Evolutionary conservation across 1,140 invertebrate genomes (phyloP).

Genomic region (Anadara kagoshimensis): DNA sequence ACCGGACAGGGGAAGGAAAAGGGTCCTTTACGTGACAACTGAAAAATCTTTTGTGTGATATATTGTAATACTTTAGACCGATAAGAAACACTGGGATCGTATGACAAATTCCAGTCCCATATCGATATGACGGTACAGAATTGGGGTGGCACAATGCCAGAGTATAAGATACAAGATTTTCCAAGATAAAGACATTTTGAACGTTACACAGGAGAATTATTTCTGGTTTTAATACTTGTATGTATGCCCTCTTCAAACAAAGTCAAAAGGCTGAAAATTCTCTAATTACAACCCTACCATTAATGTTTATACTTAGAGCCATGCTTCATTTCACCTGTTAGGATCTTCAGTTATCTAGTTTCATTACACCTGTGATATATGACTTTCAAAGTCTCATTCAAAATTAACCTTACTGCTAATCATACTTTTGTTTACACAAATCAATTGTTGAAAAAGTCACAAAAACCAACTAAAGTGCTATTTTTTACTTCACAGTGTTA

Average conservation of each 20-base stretch:
- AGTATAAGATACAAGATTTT: conserved; percentile 12
- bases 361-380: conserved; percentile 3
- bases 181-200: conserved; percentile 11
- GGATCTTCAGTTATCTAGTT: neutral
- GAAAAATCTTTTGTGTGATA: conserved; percentile 25
- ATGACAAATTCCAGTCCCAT: conserved; percentile 15
- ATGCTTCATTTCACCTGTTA: neutral
- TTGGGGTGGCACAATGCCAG: conserved; percentile 30
- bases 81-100: conserved; percentile 10
- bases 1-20: conserved; percentile 9
- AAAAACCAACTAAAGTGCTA: too few relatives aligned
- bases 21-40: conserved; percentile 33
- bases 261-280: conserved; percentile 38
- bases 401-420: neutral
- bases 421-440: too few relatives aligned
- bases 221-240: conserved; percentile 4
- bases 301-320: too few relatives aligned
- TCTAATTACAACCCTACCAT: conserved; percentile 20
- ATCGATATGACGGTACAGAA: conserved; percentile 25
- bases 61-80: conserved; percentile 7
- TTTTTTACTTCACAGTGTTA: too few relatives aligned
- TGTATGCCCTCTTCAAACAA: conserved; percentile 5
- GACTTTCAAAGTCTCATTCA: neutral
- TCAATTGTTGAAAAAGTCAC: too few relatives aligned
- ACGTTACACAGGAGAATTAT: conserved; percentile 10